Evolutionary conservation across 1,140 invertebrate genomes (phyloP), one percentile per base, ranked within the genome.

Genomic region (Cyclargus thomasi): DNA sequence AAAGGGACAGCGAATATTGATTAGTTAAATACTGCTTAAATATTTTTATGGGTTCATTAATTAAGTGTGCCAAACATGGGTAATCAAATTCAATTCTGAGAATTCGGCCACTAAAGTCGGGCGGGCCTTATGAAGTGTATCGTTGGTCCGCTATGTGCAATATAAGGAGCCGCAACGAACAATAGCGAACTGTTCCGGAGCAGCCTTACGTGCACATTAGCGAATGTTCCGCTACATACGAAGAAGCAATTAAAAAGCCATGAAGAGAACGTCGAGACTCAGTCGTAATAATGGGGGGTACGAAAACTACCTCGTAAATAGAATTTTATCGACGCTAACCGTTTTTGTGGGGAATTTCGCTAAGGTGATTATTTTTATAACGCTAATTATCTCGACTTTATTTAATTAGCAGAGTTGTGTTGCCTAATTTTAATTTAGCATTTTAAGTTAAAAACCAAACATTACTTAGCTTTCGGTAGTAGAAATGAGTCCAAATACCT

Each of bases 171-270:
- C 71, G 65, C 70, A 72, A 64, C 65, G 65, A 86, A 86, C 84
- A 88, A 86, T 88, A 75, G 86, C 64, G 64, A 18, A 73, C 74
- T 77, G 78, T 83, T 83, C 80, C 79, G 79, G 78, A 77, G 68
- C 75, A 69, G 63, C 79, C 74, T 76, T 81, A 78, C 67, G 77
- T 73, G 66, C 70, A 81, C 79, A 86, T 86, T 85, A 82, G 80
- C 76, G 73, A 86, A 86, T 85, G 81, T 83, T 77, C 76, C 76
- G 76, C 76, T 78, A 80, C 74, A 83, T 81, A 79, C 75, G 71
- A 76, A 74, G 73, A 70, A 75, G 82, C 79, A 81, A 88, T 88
- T 85, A 88, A 86, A 87, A 84, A 83, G 74, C 78, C 75, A 86
- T 82, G 81, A 81, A 76, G 65, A 65, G 67, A 64, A 67, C 68